Evolutionary conservation across 2,113 vertebrate genomes (phyloP).

Genomic region (Xenopus laevis): DNA sequence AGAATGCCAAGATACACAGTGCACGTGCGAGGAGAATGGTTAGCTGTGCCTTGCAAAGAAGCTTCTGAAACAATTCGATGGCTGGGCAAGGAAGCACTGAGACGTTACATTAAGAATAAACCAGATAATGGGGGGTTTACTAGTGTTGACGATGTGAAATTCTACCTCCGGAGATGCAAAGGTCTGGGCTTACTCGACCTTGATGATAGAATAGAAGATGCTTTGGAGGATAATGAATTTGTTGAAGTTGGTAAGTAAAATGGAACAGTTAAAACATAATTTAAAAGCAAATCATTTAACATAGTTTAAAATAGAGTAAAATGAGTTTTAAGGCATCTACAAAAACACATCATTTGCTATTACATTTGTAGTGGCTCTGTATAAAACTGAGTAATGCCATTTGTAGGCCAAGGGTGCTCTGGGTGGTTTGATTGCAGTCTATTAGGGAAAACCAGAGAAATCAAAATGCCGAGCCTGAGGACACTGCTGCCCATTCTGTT

Average conservation of each 20-base stretch:
- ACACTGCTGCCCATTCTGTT: no score
- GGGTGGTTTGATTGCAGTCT: no score
- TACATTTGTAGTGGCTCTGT: no score
- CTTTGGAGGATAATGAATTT: slow-evolving; percentile 94
- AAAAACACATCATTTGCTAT: no score
- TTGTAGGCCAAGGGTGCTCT: no score
- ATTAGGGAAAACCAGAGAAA: no score
- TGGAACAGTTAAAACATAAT: neutral
- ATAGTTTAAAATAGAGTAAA: no score
- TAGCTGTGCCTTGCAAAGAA: slow-evolving; percentile 82
- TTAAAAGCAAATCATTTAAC: no score
- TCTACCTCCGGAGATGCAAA: slow-evolving; percentile 83
- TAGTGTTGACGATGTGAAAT: slow-evolving; percentile 70
- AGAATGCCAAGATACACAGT: slow-evolving; percentile 88
- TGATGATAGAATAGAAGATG: slow-evolving; percentile 79
- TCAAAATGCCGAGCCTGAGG: no score
- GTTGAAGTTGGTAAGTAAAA: slow-evolving; percentile 86
- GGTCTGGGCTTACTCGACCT: slow-evolving; percentile 83
- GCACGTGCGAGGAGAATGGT: slow-evolving; percentile 91
- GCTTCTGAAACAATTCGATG: slow-evolving; percentile 66
- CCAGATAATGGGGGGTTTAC: slow-evolving; percentile 86
- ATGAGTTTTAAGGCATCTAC: no score
- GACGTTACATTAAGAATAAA: slow-evolving; percentile 90
- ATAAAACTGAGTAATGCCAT: no score
- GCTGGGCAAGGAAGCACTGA: slow-evolving; percentile 85